Evolutionary conservation across 92 coral and sea anemone species (phyloP).

Genomic region (Diadumene lineata): DNA sequence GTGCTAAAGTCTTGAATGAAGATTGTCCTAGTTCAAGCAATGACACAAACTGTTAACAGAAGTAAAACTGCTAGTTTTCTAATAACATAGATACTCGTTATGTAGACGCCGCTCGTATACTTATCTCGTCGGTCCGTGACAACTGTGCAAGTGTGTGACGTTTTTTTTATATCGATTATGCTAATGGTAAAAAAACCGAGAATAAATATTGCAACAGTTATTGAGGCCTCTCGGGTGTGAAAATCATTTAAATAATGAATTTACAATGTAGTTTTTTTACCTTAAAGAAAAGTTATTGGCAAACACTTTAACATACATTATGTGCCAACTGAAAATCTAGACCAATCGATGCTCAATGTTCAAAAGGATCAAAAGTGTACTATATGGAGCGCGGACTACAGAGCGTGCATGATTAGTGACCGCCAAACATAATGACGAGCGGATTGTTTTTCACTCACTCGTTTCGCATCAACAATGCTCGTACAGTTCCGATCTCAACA

Average conservation of each 20-base stretch:
- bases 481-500: no score
- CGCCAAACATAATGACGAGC: no score
- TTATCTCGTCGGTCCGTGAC: constrained; percentile 3
- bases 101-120: not conserved
- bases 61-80: not conserved
- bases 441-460: no score
- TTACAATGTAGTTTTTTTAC: no score
- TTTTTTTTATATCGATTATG: not conserved
- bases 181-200: not conserved
- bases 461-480: no score
- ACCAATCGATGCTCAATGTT: no score
- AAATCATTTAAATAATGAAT: not conserved
- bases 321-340: no score
- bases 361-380: no score
- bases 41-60: constrained; percentile 4
- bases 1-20: constrained; percentile 14
- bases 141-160: not conserved
- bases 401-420: no score
- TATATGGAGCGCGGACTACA: no score
- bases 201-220: constrained; percentile 1
- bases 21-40: constrained; percentile 13
- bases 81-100: not conserved
- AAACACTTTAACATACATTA: no score
- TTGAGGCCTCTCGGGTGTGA: not conserved
- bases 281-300: no score